Evolutionary conservation across 2,113 vertebrate species (phyloP).

Genomic region (Onychostoma macrolepis): DNA sequence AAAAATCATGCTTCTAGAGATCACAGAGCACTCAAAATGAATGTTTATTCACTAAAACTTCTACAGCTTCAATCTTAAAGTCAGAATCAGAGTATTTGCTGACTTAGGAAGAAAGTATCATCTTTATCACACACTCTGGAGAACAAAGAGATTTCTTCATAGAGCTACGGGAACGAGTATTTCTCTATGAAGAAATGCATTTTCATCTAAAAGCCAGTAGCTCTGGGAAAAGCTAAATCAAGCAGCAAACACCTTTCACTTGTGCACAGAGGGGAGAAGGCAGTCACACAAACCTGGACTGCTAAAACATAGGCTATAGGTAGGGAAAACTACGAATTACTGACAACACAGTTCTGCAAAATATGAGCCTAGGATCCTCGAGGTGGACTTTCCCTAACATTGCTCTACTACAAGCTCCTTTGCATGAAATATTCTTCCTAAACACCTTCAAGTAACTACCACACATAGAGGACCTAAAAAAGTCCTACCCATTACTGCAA

Average conservation of each 20-base stretch:
- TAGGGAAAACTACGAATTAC: too few relatives aligned
- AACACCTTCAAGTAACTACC: not conserved
- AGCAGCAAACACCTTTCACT: not conserved
- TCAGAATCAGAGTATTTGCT: not conserved
- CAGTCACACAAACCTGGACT: not conserved
- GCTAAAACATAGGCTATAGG: not conserved
- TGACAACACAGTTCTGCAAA: not conserved
- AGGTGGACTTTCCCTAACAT: not conserved
- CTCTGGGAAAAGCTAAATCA: not conserved
- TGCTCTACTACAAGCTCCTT: not conserved
- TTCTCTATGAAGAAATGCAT: not conserved
- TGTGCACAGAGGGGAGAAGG: not conserved
- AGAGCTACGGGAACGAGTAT: not conserved
- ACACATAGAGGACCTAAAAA: not conserved
- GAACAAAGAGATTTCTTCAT: not conserved
- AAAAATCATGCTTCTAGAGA: not conserved
- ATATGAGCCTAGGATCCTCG: not conserved
- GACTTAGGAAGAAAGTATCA: not conserved
- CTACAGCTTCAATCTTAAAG: not conserved
- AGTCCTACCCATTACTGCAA: not conserved
- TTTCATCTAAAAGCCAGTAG: not conserved
- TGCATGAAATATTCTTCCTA: not conserved
- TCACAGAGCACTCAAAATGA: not conserved
- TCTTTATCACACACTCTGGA: not conserved
- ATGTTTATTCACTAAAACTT: not conserved